Evolutionary conservation across 2,888 invertebrate genomes (phyloP), one percentile per base, ranked within the genome.

Genomic region (Acanthopleura granulata): DNA sequence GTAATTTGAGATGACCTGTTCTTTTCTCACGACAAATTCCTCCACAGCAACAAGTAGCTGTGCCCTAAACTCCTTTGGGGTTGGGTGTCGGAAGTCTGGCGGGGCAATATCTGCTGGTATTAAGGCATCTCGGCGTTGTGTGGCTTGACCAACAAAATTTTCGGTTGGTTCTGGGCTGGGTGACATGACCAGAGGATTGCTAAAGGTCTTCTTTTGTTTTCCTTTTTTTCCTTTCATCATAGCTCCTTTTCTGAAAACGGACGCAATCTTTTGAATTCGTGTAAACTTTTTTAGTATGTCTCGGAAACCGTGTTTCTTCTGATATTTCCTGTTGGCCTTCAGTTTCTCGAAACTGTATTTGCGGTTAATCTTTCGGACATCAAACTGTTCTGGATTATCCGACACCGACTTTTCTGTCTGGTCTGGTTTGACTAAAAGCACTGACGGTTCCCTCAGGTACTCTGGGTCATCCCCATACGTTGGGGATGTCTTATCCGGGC

Each of bases 231-330:
- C 16, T 66, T 66, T 66, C 14, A 27, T 16, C 29, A 27, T 27
- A 27, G 22, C 29, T 9, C 29, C 29, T 66, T 66, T 66, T 27
- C 29, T 66, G 66, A 66, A 66, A 22, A 66, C 66, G 16, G 25
- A 18, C 15, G 29, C 66, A 16, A 27, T 25, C 66, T 66, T 66
- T 25, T 66, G 66, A 27, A 66, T 27, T 27, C 25, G 18, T 25
- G 25, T 27, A 66, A 27, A 66, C 29, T 66, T 66, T 27, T 66
- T 66, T 27, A 66, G 29, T 27, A 66, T 66, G 29, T 66, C 66
- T 27, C 25, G 18, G 66, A 66, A 66, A 16, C 25, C 25, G 18
- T 18, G 66, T 27, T 27, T 22, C 16, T 66, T 27, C 27, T 66
- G 15, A 27, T 27, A 16, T 25, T 66, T 22, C 25, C 27, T 27